These are phyloP conservation scores for Colletes latitarsis DNA, from an alignment of 1,140 invertebrate genomes.

Conservation along the genomic window DNA sequence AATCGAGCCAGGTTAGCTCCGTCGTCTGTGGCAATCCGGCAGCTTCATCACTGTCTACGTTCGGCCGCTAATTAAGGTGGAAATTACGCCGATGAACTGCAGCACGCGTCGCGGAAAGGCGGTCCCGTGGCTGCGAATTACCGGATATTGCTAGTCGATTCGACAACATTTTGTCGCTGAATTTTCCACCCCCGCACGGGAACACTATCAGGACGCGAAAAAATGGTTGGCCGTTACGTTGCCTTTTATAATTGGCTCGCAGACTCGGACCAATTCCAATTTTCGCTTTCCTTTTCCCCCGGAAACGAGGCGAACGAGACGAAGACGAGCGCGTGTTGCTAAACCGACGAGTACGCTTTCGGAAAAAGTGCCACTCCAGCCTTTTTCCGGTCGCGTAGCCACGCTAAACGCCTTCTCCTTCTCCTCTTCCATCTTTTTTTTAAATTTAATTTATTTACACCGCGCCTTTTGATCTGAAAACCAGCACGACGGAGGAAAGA, in stretches of 20 bases:
- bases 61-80: constrained; percentile 64
- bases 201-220: not conserved
- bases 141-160: constrained; percentile 61
- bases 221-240: not conserved
- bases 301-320: not conserved
- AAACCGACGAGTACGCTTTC: constrained; percentile 26
- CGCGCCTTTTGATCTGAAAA: too few species aligned
- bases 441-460: too few species aligned
- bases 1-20: constrained; percentile 64
- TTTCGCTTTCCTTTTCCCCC: not conserved
- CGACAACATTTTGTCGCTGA: constrained; percentile 33
- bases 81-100: constrained; percentile 65
- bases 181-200: constrained; percentile 29
- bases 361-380: constrained; percentile 31
- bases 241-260: not conserved
- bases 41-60: not conserved
- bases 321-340: constrained; percentile 28
- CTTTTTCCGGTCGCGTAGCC: constrained; percentile 6
- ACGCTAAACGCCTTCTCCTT: constrained; percentile 5
- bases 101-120: constrained; percentile 28
- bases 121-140: constrained; percentile 40
- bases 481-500: too few species aligned
- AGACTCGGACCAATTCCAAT: not conserved
- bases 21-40: constrained; percentile 55
- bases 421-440: not conserved